Base-by-base conservation (phyloP, 2,113 vertebrate species). In the Falco punctatus region DNA sequence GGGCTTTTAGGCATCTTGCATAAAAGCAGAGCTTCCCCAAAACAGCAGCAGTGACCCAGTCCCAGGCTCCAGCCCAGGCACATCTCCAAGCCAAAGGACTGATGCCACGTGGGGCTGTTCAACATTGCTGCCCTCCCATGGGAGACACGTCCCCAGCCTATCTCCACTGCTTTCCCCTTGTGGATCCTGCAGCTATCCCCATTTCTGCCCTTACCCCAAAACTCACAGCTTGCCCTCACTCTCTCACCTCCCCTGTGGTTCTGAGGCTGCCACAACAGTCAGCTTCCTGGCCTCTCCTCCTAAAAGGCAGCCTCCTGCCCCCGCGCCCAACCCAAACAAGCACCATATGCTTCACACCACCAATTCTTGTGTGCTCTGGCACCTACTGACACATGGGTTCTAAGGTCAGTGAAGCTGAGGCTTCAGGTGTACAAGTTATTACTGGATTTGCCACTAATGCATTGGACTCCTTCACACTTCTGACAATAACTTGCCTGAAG, bases 81-180 rank as follows among this genome's bases (percentile, higher is more conserved):
- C 6, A 38, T 18, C 22, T 42, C 0, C 0, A 28, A 44, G 21
- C 28, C 9, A 0, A 74, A 77, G 49, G 71, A 71, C 4, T 35
- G 38, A 42, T 32, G 51, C 21, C 44, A 49, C 0, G 0, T 22
- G 13, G 13, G n/a, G 42, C 5, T 28, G 16, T 66, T 81, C 42
- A 58, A 0, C 0, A 2, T 32, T 78, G 66, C 55, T 59, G 33
- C 11, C 13, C 9, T 66, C 23, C 49, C 73, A 57, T 0, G 0
- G 26, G 40, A 54, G 9, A 33, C 1, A 0, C 61, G 0, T 26
- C 22, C 44, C 16, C 35, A 32, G 44, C 18, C 9, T 67, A 3
- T 2, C 3, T 4, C 10, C 1, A 0, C 14, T 0, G 0, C 46
- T 67, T 83, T 62, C 18, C 26, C n/a, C 1, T 0, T 2, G 1